Conservation (phyloP, 2,888 invertebrate genomes). For the Thelaira solivaga region DNA sequence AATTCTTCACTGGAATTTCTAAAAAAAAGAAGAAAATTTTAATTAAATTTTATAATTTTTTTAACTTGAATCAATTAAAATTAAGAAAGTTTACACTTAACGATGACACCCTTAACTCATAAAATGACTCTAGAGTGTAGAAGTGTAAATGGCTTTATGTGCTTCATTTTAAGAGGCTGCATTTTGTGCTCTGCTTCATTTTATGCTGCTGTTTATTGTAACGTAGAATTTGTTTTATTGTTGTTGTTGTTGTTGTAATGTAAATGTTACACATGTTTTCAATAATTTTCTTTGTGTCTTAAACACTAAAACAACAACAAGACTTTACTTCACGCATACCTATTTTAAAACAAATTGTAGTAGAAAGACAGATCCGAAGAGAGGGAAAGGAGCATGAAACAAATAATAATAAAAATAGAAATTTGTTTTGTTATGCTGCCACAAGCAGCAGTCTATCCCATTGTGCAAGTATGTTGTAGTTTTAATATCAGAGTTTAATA, state of each 20-base stretch:
- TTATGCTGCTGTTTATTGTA: neutral
- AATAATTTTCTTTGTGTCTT: conserved; percentile 19
- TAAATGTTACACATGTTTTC: conserved; percentile 32
- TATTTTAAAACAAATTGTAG: neutral
- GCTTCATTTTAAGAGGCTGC: neutral
- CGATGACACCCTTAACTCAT: neutral
- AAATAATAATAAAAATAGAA: neutral
- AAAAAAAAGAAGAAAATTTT: neutral
- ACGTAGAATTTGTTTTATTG: neutral
- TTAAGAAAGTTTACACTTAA: too few relatives aligned
- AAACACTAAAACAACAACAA: neutral
- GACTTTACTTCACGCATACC: neutral
- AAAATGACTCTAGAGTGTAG: neutral
- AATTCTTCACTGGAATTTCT: neutral
- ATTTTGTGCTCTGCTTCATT: neutral
- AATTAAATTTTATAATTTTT: neutral
- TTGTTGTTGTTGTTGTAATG: too few relatives aligned
- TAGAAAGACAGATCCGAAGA: too few relatives aligned
- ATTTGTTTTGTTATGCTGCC: too few relatives aligned
- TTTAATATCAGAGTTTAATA: neutral
- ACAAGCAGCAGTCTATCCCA: neutral
- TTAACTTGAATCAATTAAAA: conserved; percentile 14
- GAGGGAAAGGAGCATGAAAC: neutral
- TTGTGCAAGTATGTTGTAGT: neutral
- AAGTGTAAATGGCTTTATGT: too few relatives aligned